Conservation (phyloP, 2,888 invertebrate genomes). For the Papilio demoleus region DNA sequence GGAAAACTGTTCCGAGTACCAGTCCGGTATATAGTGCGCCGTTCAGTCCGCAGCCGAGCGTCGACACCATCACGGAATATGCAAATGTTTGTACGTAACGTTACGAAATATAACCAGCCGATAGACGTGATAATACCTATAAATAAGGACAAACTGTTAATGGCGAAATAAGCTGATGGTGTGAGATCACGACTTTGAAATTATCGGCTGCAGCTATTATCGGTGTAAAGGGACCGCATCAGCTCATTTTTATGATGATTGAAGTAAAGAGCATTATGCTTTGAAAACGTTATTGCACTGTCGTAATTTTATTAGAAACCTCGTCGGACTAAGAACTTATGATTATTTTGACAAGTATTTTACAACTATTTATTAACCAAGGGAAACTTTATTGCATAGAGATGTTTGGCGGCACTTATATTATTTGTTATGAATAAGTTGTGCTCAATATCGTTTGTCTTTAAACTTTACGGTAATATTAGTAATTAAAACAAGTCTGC, state of each 20-base stretch:
- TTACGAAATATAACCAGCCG: slow-evolving; percentile 72
- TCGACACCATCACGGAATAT: slow-evolving; percentile 71
- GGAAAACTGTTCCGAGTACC: slow-evolving; percentile 26
- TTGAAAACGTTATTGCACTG: slow-evolving; percentile 31
- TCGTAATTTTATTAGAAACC: slow-evolving; percentile 29
- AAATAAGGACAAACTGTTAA: slow-evolving; percentile 79
- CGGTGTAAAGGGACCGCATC: slow-evolving; percentile 60
- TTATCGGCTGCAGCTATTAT: slow-evolving; percentile 65
- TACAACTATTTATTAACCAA: not conserved
- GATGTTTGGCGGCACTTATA: not conserved
- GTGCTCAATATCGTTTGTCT: no score
- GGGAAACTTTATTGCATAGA: not conserved
- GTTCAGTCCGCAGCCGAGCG: slow-evolving; percentile 42
- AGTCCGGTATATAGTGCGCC: slow-evolving; percentile 50
- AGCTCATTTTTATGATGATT: slow-evolving; percentile 48
- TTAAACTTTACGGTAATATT: no score
- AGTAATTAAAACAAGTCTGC: no score
- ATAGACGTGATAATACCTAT: slow-evolving; percentile 76
- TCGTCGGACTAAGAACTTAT: slow-evolving; percentile 8
- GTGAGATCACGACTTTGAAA: slow-evolving; percentile 76
- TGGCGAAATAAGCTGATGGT: slow-evolving; percentile 75
- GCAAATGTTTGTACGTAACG: slow-evolving; percentile 73
- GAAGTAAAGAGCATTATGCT: slow-evolving; percentile 42
- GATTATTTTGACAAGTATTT: slow-evolving; percentile 4
- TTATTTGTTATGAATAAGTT: no score